Evolutionary conservation across 2,113 vertebrate species (phyloP), one percentile per base, ranked within the genome.

Genomic region (Melanotaenia duboulayi): DNA sequence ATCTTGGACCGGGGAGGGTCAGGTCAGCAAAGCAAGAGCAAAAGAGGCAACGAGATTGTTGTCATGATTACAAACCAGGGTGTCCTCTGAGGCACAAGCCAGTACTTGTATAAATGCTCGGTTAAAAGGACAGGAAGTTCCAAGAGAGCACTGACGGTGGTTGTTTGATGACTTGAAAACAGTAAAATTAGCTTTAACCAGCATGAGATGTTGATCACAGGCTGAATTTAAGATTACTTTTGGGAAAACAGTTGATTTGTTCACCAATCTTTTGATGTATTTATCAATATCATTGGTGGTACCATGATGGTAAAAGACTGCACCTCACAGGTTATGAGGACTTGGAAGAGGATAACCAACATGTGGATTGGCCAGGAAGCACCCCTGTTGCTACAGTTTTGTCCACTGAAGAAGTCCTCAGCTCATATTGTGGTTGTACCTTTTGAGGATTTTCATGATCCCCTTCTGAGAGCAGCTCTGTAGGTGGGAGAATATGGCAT

Each of bases 1-100:
- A 71, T 12, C 56, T 67, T 75, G 76, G 77, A 76, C 65, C 77
- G 62, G 50, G 57, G 81, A 85, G 83, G 82, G 89, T 84, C 82
- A 82, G 82, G 85, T 85, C 84, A 84, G 67, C 65, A 70, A 76
- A 87, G 65, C 59, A 39, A 70, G 57, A 59, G 60, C 56, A 51
- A 72, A 57, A 58, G 32, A 58, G 20, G 28, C 65, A 13, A 35
- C 52, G 48, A 54, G 68, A 42, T 16, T 57, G 48, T 57, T 67
- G 57, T 66, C 55, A 39, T 42, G 54, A 82, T 85, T 81, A 81
- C 63, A 78, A 80, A 80, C 64, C 71, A 55, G 17, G 19, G 24
- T 37, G 50, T 85, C 85, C 83, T 32, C 58, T 73, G 78, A 69
- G 81, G 79, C 55, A 37, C 0, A 2, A 20, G 25, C 42, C 49